phyloP scores from a whole-genome alignment of 2,113 vertebrate genomes.

The Lethenteron camtschaticum region DNA sequence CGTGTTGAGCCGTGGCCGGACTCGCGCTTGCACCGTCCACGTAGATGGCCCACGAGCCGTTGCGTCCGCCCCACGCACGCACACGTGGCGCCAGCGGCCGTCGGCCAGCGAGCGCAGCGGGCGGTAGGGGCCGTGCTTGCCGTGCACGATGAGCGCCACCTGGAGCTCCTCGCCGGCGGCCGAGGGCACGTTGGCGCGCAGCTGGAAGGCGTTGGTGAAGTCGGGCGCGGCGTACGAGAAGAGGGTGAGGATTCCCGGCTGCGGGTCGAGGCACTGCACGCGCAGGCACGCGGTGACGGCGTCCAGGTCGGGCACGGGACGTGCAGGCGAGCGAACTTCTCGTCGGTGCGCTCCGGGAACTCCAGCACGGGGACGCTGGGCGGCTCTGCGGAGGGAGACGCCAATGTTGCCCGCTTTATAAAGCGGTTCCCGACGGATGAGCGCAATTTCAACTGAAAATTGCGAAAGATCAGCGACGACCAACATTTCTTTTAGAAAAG shows the following conservation, averaged over 20 bases:
- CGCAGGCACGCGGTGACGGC: background rate
- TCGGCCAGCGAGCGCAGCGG: background rate
- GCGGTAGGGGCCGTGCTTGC: conserved; percentile 2
- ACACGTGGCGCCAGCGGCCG: background rate
- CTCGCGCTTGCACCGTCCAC: background rate
- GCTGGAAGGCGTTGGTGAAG: conserved; percentile 5
- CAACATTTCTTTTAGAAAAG: too few relatives aligned
- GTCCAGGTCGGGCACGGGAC: background rate
- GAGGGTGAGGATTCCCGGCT: conserved; percentile 2
- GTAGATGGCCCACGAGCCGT: background rate
- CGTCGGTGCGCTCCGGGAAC: conserved; percentile 2
- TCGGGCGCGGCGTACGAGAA: conserved; percentile 3
- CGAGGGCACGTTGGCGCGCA: background rate
- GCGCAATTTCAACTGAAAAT: too few relatives aligned
- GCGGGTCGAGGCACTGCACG: conserved; percentile 6
- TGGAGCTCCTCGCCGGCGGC: background rate
- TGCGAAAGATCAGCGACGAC: too few relatives aligned
- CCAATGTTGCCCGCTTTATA: too few relatives aligned
- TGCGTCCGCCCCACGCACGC: background rate
- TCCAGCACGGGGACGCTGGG: background rate
- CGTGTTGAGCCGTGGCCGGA: background rate
- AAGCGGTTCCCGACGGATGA: too few relatives aligned
- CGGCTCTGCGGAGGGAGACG: too few relatives aligned
- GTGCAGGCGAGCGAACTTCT: background rate
- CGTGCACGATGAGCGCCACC: conserved; percentile 6